A percentile compares a stretch with the other conserved stretches of the same genome.
These are phyloP conservation scores for Seira sanloemensis DNA, from an alignment of 2,888 invertebrate genomes.

Conservation along the genomic window DNA sequence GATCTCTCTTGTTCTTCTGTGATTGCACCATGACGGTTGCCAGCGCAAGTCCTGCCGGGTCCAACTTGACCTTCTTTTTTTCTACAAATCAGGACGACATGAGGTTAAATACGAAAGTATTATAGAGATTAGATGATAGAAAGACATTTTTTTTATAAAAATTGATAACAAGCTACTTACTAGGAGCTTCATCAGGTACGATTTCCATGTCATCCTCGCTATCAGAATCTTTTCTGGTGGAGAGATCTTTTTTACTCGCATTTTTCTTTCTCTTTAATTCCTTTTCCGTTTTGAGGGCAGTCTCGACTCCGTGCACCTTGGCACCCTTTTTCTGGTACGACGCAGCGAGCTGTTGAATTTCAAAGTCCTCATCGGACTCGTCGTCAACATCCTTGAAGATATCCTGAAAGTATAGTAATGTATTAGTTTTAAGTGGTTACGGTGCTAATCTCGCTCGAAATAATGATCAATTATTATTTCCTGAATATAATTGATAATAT, in stretches of 20 bases:
- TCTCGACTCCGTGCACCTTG: constrained; percentile 75
- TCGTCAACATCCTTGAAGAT: constrained; percentile 86
- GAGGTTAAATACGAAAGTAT: no score
- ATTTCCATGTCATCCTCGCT: constrained; percentile 81
- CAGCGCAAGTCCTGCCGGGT: constrained; percentile 92
- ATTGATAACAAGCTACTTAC: constrained; percentile 17
- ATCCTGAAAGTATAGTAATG: constrained; percentile 77
- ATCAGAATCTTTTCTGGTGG: constrained; percentile 75
- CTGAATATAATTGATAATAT: constrained; percentile 7
- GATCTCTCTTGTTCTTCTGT: constrained; percentile 91
- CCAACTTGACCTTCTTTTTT: constrained; percentile 83
- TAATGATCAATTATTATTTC: no score
- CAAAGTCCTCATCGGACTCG: constrained; percentile 91
- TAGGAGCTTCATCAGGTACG: constrained; percentile 78
- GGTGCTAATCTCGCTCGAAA: background rate
- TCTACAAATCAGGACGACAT: constrained; percentile 58
- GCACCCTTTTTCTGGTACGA: constrained; percentile 85
- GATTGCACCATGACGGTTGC: constrained; percentile 94
- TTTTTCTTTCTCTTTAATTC: constrained; percentile 75
- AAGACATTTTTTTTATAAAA: background rate
- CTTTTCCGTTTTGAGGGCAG: constrained; percentile 72
- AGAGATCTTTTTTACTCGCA: constrained; percentile 31
- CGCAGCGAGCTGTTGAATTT: constrained; percentile 87
- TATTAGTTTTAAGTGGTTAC: background rate
- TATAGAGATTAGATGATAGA: constrained; percentile 3